These are phyloP conservation scores for Centropyge bicolor DNA, from an alignment of 2,797 vertebrate genomes.

Conservation along the genomic window DNA sequence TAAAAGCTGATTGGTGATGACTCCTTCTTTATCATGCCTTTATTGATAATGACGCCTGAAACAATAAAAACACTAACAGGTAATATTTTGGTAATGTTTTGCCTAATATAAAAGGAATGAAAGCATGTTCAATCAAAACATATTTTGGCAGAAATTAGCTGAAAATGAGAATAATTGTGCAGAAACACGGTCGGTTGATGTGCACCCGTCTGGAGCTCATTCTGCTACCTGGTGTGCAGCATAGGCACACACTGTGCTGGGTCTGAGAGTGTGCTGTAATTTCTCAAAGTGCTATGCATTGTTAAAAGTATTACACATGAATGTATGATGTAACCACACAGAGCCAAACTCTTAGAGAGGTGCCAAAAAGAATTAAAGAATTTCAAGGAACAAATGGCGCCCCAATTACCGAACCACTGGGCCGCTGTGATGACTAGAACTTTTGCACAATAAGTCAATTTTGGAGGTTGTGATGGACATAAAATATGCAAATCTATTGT, in stretches of 20 bases:
- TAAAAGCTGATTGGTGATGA: neutral
- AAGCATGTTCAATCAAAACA: neutral
- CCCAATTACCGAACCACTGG: conserved; percentile 39
- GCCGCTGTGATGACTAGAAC: conserved; percentile 46
- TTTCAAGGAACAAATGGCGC: conserved; percentile 43
- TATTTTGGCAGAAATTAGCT: neutral
- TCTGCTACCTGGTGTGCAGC: neutral
- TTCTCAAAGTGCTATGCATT: neutral
- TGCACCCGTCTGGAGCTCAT: neutral
- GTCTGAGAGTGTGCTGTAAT: neutral
- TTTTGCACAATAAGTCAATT: conserved; percentile 51
- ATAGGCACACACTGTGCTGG: neutral
- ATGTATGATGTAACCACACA: conserved; percentile 8
- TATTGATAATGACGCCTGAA: neutral
- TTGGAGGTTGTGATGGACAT: conserved; percentile 43
- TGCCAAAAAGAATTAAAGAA: conserved; percentile 14
- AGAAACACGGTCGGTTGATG: neutral
- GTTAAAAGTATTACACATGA: neutral
- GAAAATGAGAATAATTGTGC: neutral
- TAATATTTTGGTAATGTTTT: neutral
- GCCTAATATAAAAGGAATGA: neutral
- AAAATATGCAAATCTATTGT: conserved; percentile 63
- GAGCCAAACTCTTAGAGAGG: conserved; percentile 19
- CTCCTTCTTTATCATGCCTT: neutral
- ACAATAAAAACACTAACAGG: neutral